Base-by-base conservation (phyloP, 1,140 invertebrate species). In the Leptoteleia sp. region DNA sequence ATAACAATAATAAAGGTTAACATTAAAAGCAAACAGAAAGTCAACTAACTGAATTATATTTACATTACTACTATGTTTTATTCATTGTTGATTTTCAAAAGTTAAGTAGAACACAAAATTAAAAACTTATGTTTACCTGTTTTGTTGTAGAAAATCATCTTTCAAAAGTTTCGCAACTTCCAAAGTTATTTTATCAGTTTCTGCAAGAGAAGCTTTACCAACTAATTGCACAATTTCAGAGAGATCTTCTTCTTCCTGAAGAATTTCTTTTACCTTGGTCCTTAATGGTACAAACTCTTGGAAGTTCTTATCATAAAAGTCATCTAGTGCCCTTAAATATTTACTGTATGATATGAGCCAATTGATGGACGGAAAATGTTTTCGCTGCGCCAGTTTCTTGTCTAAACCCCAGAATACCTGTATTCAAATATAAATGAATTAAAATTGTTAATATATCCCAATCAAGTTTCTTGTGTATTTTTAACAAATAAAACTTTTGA, bases 321-420 rank as follows among this genome's bases (percentile, higher is more conserved):
- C 98, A 87, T 99, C 98, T 75, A 99, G 91, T 54, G 98, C 97
- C 79, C 98, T 93, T 90, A 97, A 96, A 90, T 99, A 99, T 92
- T 99, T 99, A 90, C 96, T 97, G 93, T 99, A 99, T 0, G 97
- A 99, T 88, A 99, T 99, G 55, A 99, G 93, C 99, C 99, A 99
- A 90, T 99, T 99, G 89, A 99, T 97, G 57, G 98, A 99, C 31
- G 99, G 99, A 92, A 99, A 99, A 91, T 99, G 99, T 90, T 99
- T 99, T 71, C 99, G 93, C 90, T 99, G 99, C 1, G 99, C 99
- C 42, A 99, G 91, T 89, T 99, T 99, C 90, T 99, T 99, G 88
- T 99, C 99, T 80, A 99, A 91, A 82, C 99, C 99, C 98, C 98
- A 99, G 92, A 99, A 99, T 87, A 99, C 99, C 85, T 89, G 59